Conservation (phyloP, 2,888 invertebrate species). For the Orthonevra nobilis region DNA sequence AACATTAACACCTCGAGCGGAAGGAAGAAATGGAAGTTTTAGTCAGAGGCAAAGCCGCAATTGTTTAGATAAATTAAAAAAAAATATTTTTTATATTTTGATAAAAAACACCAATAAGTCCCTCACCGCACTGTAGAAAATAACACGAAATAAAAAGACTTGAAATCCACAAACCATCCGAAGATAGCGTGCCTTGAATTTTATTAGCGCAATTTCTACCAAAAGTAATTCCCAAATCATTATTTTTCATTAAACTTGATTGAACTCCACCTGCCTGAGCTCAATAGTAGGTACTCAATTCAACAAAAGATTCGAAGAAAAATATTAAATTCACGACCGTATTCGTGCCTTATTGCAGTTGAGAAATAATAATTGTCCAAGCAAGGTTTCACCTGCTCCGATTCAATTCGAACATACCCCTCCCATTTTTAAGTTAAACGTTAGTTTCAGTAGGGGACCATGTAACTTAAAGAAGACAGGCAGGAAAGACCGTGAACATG, state of each 20-base stretch:
- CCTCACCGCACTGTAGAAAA: too few species aligned
- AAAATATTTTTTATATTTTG: too few species aligned
- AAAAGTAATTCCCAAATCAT: conserved; percentile 30
- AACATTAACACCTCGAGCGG: too few species aligned
- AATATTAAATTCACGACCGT: not conserved
- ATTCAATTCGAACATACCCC: conserved; percentile 30
- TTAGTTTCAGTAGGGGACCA: conserved; percentile 44
- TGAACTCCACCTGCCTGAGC: conserved; percentile 45
- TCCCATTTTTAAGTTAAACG: conserved; percentile 24
- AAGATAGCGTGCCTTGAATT: conserved; percentile 21
- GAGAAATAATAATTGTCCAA: conserved; percentile 10
- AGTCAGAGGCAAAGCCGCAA: too few species aligned
- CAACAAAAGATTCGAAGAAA: not conserved
- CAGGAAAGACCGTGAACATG: conserved; percentile 18
- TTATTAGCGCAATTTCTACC: conserved; percentile 28
- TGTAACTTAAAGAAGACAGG: conserved; percentile 56
- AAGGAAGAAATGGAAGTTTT: too few species aligned
- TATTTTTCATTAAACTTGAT: conserved; percentile 27
- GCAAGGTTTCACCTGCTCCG: conserved; percentile 52
- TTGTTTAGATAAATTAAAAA: too few species aligned
- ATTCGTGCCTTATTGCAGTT: conserved; percentile 36
- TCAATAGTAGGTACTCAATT: not conserved
- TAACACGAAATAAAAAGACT: too few species aligned
- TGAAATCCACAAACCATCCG: too few species aligned
- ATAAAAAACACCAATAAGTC: too few species aligned